phyloP scores from a whole-genome alignment of 2,888 invertebrate species.

The Chrysina gloriosa region DNA sequence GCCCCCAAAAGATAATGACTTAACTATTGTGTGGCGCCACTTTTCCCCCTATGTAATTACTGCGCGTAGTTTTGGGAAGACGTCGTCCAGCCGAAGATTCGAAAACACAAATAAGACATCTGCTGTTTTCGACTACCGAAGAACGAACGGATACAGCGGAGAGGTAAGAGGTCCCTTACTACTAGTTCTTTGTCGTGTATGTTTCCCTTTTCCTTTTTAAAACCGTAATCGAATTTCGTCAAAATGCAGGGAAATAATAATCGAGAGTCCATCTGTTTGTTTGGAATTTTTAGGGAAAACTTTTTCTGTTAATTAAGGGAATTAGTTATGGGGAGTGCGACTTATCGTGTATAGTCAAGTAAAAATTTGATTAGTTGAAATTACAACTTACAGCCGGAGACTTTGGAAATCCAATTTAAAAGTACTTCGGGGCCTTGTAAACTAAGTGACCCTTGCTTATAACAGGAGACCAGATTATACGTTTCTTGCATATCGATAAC shows the following conservation, averaged over 20 bases:
- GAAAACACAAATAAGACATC: conserved; percentile 36
- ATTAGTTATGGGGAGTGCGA: too few species aligned
- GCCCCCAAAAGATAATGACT: conserved; percentile 36
- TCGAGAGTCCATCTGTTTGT: too few species aligned
- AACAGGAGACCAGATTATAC: too few species aligned
- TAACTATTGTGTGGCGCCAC: conserved; percentile 41
- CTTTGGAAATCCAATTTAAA: too few species aligned
- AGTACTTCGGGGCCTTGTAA: too few species aligned
- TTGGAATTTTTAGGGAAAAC: too few species aligned
- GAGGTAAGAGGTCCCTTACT: conserved; percentile 1
- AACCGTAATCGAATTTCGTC: conserved; percentile 27
- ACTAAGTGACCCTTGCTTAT: too few species aligned
- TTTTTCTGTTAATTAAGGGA: too few species aligned
- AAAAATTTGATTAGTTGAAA: too few species aligned
- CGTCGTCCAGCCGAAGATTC: conserved; percentile 19
- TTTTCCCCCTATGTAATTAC: conserved; percentile 40
- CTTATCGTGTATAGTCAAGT: too few species aligned
- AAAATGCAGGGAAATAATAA: conserved; percentile 23
- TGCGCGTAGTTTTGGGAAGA: conserved; percentile 32
- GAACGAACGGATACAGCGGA: not conserved
- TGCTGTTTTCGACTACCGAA: conserved; percentile 25
- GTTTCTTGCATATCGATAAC: too few species aligned
- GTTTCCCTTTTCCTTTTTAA: not conserved
- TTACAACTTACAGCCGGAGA: too few species aligned
- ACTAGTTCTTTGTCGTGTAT: not conserved